Evolutionary conservation across 2,113 vertebrate species (phyloP).

Genomic region (Glaucomys volans): DNA sequence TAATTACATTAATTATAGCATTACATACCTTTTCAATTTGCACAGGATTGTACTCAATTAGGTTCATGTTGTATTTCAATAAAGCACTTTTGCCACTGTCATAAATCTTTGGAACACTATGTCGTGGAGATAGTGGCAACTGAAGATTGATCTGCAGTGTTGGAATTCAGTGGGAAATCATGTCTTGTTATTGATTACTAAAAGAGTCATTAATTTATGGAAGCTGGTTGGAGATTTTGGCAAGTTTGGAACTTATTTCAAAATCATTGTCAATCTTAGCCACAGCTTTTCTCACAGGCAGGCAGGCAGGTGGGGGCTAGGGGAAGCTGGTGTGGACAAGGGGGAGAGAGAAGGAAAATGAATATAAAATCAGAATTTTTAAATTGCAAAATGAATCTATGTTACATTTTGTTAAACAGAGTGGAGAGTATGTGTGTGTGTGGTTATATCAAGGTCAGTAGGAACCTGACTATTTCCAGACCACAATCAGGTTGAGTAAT

Average conservation of each 20-base stretch:
- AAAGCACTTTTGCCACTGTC: conserved; percentile 57
- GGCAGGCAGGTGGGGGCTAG: not conserved
- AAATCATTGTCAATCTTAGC: conserved; percentile 47
- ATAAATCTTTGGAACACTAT: conserved; percentile 70
- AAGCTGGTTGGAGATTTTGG: conserved; percentile 58
- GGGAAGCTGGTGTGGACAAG: too few relatives aligned
- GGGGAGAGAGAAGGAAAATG: not conserved
- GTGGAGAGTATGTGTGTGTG: not conserved
- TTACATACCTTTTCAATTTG: conserved; percentile 73
- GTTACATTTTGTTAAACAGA: not conserved
- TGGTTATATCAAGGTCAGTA: not conserved
- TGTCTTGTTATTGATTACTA: conserved; percentile 56
- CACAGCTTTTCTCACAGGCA: not conserved
- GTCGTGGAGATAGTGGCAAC: not conserved
- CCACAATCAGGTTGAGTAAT: conserved; percentile 2
- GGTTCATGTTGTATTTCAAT: conserved; percentile 73
- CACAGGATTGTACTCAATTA: conserved; percentile 65
- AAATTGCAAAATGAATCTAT: conserved; percentile 32
- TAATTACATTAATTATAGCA: conserved; percentile 76
- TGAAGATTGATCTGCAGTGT: conserved; percentile 37
- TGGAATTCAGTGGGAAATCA: conserved; percentile 59
- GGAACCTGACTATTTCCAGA: not conserved
- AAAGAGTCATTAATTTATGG: conserved; percentile 66
- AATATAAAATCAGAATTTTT: not conserved
- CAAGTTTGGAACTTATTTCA: conserved; percentile 59